These are phyloP conservation scores for Micromys minutus DNA, from an alignment of 2,113 vertebrate genomes.

Conservation along the genomic window DNA sequence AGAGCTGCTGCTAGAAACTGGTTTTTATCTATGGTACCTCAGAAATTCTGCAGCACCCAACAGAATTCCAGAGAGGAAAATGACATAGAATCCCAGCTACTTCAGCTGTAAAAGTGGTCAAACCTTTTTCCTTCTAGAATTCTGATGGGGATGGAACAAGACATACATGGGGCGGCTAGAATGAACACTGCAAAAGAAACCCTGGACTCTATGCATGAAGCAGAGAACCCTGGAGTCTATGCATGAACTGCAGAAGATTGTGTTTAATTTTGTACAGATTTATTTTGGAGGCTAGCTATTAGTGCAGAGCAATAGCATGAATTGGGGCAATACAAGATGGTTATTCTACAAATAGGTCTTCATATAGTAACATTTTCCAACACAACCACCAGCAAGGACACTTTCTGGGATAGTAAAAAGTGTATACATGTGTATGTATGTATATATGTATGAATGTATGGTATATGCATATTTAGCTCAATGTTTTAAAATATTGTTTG, in stretches of 20 bases:
- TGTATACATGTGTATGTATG: neutral
- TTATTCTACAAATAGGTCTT: conserved; percentile 13
- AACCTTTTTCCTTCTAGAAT: conserved; percentile 5
- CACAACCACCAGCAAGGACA: neutral
- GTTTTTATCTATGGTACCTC: neutral
- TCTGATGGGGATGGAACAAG: neutral
- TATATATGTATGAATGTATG: neutral
- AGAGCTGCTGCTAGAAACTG: neutral
- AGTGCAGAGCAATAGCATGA: conserved; percentile 24
- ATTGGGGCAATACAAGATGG: neutral
- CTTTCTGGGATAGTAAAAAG: neutral
- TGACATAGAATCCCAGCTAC: neutral
- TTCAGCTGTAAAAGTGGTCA: conserved; percentile 41
- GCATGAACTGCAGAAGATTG: neutral
- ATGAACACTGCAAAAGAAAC: too few relatives aligned
- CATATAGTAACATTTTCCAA: neutral
- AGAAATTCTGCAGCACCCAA: conserved; percentile 13
- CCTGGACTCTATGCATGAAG: too few relatives aligned
- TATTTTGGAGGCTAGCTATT: neutral
- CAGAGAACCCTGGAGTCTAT: too few relatives aligned
- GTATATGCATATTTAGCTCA: neutral
- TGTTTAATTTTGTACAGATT: conserved; percentile 18
- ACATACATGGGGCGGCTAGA: neutral
- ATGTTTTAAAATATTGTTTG: neutral
- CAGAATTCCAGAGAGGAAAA: conserved; percentile 10